phyloP scores from a whole-genome alignment of 2,113 vertebrate species.

The Merops nubicus region DNA sequence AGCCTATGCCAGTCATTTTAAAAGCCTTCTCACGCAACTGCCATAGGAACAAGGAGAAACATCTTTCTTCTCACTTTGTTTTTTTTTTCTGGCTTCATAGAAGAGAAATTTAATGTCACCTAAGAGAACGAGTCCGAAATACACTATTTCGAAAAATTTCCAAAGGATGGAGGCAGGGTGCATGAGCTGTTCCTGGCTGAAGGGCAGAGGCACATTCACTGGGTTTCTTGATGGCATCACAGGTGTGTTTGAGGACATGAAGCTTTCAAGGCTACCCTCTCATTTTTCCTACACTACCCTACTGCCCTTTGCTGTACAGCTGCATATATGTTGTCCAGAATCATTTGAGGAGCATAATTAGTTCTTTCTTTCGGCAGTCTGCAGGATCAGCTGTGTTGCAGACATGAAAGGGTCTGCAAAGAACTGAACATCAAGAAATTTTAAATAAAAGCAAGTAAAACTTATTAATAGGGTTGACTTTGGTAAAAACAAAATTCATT shows the following conservation, averaged over 20 bases:
- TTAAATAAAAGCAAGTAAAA: conserved; percentile 12
- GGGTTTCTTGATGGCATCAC: neutral
- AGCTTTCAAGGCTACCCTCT: neutral
- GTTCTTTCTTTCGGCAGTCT: neutral
- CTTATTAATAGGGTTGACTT: neutral
- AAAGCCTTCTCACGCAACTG: neutral
- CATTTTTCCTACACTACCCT: neutral
- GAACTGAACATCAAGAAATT: neutral
- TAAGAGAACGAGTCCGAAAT: neutral
- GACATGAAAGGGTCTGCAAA: neutral
- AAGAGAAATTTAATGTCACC: neutral
- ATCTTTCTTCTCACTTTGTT: neutral
- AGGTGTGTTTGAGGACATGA: neutral
- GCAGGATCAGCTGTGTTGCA: neutral
- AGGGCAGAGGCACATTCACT: neutral
- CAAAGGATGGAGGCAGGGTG: neutral
- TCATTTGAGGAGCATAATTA: neutral
- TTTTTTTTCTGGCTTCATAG: neutral
- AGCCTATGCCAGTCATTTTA: neutral
- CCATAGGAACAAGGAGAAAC: neutral
- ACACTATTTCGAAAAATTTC: neutral
- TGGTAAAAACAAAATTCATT: neutral
- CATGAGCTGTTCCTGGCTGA: neutral
- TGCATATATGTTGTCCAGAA: neutral
- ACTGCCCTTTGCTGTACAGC: neutral